These are phyloP conservation scores for Odontothrips loti DNA, from an alignment of 2,888 invertebrate genomes.

Conservation along the genomic window DNA sequence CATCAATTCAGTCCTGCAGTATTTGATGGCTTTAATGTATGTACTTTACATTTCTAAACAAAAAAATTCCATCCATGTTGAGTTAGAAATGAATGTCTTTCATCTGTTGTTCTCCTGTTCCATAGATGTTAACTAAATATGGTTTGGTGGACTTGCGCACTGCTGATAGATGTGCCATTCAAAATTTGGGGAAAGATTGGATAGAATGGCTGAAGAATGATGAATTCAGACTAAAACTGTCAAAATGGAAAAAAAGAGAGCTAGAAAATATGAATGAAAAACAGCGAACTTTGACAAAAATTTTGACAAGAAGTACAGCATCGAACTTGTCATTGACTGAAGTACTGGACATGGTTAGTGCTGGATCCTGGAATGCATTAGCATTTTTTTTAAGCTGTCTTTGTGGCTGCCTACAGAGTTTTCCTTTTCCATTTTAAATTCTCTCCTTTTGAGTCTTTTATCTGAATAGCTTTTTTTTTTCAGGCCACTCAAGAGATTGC, in stretches of 20 bases:
- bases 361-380: not conserved
- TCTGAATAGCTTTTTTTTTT: not conserved
- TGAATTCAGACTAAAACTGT: not conserved
- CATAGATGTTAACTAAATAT: conserved; percentile 7
- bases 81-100: not conserved
- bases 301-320: not conserved
- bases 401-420: not conserved
- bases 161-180: not conserved
- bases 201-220: not conserved
- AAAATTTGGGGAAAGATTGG: not conserved
- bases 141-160: not conserved
- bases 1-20: not conserved
- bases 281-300: not conserved
- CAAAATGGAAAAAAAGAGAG: not conserved
- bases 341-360: not conserved
- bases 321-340: not conserved
- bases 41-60: not conserved
- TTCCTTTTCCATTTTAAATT: too few species aligned
- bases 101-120: not conserved
- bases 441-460: not conserved
- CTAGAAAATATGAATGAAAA: not conserved
- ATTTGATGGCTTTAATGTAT: not conserved
- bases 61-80: not conserved
- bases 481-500: not conserved
- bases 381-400: not conserved